Evolutionary conservation across 2,888 invertebrate genomes (phyloP), one percentile per base, ranked within the genome.

Genomic region (Agonopterix subpropinquella): DNA sequence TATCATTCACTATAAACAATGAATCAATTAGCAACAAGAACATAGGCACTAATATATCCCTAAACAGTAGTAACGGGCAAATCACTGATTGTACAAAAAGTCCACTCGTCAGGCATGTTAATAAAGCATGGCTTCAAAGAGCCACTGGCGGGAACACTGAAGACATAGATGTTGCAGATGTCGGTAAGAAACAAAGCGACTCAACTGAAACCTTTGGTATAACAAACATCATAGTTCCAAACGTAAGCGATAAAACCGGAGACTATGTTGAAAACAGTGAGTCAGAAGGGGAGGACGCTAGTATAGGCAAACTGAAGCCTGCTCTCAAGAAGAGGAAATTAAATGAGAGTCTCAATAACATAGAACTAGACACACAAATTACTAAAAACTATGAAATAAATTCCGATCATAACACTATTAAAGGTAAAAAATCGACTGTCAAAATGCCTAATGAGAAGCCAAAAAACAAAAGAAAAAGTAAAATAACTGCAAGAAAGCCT

Each of bases 261-360:
- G 92, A 93, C 61, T 92, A 91, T 65, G 93, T 95, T 61, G 95
- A 95, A 71, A 92, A 92, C 58, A 94, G 93, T 77, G 94, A 92
- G 58, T 91, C 92, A 41, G 93, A 93, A 64, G 88, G 80, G 45
- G 89, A 90, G 53, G 89, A 89, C 54, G 80, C 61, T 50, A 58
- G 59, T 39, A 59, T 75, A 48, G 61, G 63, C 46, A 86, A 90
- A 60, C 67, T 90, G 41, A 87, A 91, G 57, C 92, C 92, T 45
- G 89, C 90, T 39, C 81, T 89, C 1, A 92, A 92, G 61, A 89
- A 90, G 57, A 81, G 89, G 47, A 89, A 86, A 70, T 49, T 88
- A 45, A 56, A 62, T 46, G 53, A 54, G 47, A 28, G 45, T 47
- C 4, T 8, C 35, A 9, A 10, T 37, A 28, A 13, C 15, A 41